A percentile compares a stretch with the other conserved stretches of the same genome.
Evolutionary conservation across 2,113 vertebrate genomes (phyloP).

Genomic region (Pristiophorus japonicus): DNA sequence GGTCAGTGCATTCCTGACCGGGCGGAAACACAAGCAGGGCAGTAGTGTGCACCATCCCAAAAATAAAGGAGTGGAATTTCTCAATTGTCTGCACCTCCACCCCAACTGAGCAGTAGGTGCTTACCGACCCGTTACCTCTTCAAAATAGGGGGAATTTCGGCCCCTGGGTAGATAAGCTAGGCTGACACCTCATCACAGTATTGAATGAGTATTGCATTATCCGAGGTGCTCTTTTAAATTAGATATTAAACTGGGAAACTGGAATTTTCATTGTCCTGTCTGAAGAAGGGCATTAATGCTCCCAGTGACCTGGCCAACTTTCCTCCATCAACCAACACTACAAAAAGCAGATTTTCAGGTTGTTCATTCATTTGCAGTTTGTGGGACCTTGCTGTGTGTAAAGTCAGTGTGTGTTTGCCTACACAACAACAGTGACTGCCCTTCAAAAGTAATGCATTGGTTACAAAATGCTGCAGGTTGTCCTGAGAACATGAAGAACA

Average conservation of each 20-base stretch:
- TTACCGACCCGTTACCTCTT: no score
- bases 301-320: not conserved
- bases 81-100: no score
- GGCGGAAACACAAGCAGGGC: no score
- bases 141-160: no score
- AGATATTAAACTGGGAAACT: not conserved
- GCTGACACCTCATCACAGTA: not conserved
- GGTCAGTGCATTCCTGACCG: no score
- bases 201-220: not conserved
- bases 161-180: not conserved
- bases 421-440: not conserved
- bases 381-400: not conserved
- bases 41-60: no score
- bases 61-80: no score
- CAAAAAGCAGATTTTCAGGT: not conserved
- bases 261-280: not conserved
- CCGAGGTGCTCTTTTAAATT: not conserved
- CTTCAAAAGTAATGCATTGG: not conserved
- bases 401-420: not conserved
- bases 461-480: not conserved
- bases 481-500: not conserved
- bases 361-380: not conserved
- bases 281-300: not conserved
- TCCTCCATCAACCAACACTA: not conserved
- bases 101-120: no score